Conservation (phyloP, 2,113 vertebrate species). For the Cyprinodon brontotheroides region DNA sequence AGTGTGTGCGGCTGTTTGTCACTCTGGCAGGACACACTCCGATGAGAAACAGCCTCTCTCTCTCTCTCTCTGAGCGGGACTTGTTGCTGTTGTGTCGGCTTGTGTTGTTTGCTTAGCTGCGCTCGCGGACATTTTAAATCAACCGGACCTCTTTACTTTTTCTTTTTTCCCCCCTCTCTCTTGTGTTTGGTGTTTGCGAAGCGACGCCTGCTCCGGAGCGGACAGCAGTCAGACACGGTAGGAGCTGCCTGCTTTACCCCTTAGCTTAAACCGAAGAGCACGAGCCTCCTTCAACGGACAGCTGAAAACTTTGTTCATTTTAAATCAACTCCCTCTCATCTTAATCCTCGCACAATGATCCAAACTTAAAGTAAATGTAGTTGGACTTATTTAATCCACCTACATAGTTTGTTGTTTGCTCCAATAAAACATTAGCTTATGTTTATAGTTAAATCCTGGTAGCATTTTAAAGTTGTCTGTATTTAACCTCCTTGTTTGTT, state of each 20-base stretch:
- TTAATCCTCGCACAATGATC: background rate
- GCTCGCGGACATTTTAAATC: constrained; percentile 10
- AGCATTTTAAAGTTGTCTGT: background rate
- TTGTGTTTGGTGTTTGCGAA: background rate
- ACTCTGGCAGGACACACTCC: constrained; percentile 58
- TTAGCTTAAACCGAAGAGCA: too few species aligned
- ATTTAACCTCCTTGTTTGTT: constrained; percentile 4
- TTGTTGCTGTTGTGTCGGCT: constrained; percentile 17
- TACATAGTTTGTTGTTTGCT: background rate
- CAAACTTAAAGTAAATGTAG: background rate
- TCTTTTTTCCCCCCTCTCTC: background rate
- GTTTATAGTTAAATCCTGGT: background rate
- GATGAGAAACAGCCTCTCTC: constrained; percentile 34
- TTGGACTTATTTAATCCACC: background rate
- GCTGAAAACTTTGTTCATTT: background rate
- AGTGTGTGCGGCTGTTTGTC: constrained; percentile 40
- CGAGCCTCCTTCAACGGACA: too few species aligned
- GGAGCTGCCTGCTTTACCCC: background rate
- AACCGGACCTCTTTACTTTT: background rate
- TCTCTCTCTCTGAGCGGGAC: constrained; percentile 2
- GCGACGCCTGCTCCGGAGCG: constrained; percentile 37
- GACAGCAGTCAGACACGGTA: constrained; percentile 49
- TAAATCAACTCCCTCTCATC: background rate
- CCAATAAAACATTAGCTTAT: background rate
- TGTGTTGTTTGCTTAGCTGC: constrained; percentile 1